phyloP scores from a whole-genome alignment of 2,888 invertebrate species.

The Oscheius sp. region DNA sequence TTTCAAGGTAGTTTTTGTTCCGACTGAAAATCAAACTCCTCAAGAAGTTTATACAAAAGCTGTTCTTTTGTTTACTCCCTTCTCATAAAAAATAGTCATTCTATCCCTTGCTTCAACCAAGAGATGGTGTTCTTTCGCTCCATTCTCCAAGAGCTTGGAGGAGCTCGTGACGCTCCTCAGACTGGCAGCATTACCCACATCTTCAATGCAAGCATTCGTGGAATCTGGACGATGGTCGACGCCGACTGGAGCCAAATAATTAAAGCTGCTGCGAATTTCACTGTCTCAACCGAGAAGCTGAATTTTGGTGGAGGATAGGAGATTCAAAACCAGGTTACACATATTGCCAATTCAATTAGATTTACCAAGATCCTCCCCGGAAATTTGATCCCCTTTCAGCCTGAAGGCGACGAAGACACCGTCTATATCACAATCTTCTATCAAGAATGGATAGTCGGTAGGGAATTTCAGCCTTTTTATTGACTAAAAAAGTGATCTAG shows the following conservation, averaged over 20 bases:
- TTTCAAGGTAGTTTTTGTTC: no score
- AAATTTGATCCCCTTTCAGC: neutral
- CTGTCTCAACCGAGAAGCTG: neutral
- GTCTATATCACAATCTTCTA: neutral
- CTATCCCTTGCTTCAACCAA: no score
- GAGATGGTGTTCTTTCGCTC: no score
- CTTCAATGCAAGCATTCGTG: neutral
- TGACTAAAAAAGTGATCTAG: neutral
- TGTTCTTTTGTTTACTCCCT: no score
- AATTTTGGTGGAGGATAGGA: neutral
- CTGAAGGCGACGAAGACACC: neutral
- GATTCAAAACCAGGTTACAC: neutral
- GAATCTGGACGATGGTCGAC: neutral
- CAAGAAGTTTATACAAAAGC: no score
- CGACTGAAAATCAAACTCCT: no score
- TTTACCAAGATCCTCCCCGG: neutral
- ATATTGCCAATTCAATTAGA: neutral
- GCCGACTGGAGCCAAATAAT: neutral
- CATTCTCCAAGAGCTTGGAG: no score
- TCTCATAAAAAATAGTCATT: no score
- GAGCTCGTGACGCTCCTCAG: neutral
- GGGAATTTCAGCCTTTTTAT: neutral
- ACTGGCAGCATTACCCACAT: neutral
- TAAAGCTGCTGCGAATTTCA: neutral
- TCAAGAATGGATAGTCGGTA: neutral